Evolutionary conservation across 2,113 vertebrate species (phyloP).

Genomic region (Odobenus rosmarus): DNA sequence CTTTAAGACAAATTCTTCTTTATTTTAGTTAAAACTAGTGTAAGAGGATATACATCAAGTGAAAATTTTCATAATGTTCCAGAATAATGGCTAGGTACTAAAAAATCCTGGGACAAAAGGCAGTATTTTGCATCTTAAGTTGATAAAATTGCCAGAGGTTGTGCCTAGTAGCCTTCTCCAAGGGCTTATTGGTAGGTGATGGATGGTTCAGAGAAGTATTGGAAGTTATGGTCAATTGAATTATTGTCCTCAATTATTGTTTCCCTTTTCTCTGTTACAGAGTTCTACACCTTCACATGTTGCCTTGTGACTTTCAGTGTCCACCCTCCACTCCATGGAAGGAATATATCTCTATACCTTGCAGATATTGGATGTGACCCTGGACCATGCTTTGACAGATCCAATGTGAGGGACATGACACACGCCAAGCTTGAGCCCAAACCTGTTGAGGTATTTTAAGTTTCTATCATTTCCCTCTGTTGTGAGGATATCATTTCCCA

Average conservation of each 20-base stretch:
- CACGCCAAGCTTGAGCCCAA: not conserved
- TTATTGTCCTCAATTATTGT: not conserved
- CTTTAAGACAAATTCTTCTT: not conserved
- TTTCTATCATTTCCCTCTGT: not conserved
- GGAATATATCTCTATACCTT: not conserved
- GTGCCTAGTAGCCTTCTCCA: not conserved
- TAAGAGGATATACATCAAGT: not conserved
- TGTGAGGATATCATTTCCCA: not conserved
- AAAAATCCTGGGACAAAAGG: not conserved
- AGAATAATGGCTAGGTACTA: not conserved
- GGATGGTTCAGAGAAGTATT: not conserved
- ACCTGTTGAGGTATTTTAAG: not conserved
- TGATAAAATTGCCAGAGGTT: not conserved
- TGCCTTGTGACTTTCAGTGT: not conserved
- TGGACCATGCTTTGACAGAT: not conserved
- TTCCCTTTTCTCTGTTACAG: not conserved
- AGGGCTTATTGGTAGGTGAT: not conserved
- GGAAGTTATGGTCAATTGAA: not conserved
- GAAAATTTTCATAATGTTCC: not conserved
- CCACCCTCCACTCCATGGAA: not conserved
- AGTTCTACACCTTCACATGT: not conserved
- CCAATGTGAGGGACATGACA: not conserved
- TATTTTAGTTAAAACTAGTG: not conserved
- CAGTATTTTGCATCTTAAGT: not conserved
- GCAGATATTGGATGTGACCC: not conserved